Conservation (phyloP, 2,888 invertebrate genomes). For the Aspidiotus destructor region DNA sequence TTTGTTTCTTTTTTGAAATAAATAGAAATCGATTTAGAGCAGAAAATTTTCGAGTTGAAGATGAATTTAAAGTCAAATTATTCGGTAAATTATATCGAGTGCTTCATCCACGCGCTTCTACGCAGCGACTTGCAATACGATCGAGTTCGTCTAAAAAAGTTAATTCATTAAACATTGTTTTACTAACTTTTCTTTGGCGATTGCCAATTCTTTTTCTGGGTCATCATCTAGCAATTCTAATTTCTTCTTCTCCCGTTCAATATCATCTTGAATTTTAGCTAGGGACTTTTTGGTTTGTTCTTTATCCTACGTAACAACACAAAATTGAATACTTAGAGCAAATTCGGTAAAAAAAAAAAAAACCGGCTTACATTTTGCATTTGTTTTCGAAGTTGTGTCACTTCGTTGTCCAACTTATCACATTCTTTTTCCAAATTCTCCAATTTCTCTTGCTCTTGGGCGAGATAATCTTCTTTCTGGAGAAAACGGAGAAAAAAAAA, state of each 20-base stretch:
- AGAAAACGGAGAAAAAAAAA: background rate
- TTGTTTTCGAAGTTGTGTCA: background rate
- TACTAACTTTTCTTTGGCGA: constrained; percentile 1
- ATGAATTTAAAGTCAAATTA: too few relatives aligned
- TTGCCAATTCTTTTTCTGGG: constrained; percentile 5
- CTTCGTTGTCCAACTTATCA: constrained; percentile 10
- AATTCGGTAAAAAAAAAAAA: background rate
- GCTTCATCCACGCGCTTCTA: too few relatives aligned
- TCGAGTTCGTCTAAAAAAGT: too few relatives aligned
- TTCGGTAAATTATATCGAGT: too few relatives aligned
- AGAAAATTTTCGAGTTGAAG: too few relatives aligned
- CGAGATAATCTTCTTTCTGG: constrained; percentile 18
- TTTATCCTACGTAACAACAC: constrained; percentile 8
- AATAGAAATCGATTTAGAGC: too few relatives aligned
- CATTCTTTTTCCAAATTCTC: constrained; percentile 8
- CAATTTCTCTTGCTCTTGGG: constrained; percentile 8
- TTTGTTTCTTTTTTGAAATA: too few relatives aligned
- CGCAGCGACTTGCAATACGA: too few relatives aligned
- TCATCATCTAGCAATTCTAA: constrained; percentile 1
- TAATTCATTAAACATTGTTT: too few relatives aligned
- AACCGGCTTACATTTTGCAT: constrained; percentile 3
- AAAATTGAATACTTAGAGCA: background rate
- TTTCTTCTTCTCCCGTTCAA: constrained; percentile 15
- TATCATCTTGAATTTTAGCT: constrained; percentile 13
- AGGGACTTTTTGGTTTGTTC: constrained; percentile 8